A percentile compares a stretch with the other conserved stretches of the same genome.
These are phyloP conservation scores for Polypedilum vanderplanki DNA, from an alignment of 1,140 invertebrate species.

Conservation along the genomic window DNA sequence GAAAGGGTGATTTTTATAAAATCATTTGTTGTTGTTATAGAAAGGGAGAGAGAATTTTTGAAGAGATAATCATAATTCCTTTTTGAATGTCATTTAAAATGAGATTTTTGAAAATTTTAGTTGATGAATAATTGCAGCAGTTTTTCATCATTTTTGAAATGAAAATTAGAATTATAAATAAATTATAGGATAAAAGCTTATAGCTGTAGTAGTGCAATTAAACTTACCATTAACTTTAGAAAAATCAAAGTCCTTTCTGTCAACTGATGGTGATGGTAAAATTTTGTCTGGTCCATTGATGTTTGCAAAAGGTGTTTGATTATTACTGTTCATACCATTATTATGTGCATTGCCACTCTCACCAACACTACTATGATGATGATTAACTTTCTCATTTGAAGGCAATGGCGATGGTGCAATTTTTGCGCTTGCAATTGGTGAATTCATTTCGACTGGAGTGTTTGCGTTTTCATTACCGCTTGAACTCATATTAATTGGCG, in stretches of 20 bases:
- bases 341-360: not conserved
- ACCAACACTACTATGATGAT: not conserved
- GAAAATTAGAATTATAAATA: not conserved
- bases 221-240: constrained; percentile 31
- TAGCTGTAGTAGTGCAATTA: too few species aligned
- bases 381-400: constrained; percentile 7
- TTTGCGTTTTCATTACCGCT: not conserved
- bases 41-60: not conserved
- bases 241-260: constrained; percentile 31
- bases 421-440: not conserved
- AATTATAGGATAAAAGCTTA: not conserved
- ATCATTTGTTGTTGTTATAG: not conserved
- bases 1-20: constrained; percentile 1
- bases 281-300: constrained; percentile 28
- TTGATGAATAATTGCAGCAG: constrained; percentile 27
- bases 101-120: not conserved
- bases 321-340: not conserved
- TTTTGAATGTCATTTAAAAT: constrained; percentile 19
- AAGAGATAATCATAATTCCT: constrained; percentile 7
- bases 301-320: not conserved
- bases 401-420: not conserved
- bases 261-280: not conserved
- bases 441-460: not conserved
- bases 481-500: not conserved
- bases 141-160: not conserved